Evolutionary conservation across 2,113 vertebrate genomes (phyloP), one percentile per base, ranked within the genome.

Genomic region (Bungarus multicinctus): DNA sequence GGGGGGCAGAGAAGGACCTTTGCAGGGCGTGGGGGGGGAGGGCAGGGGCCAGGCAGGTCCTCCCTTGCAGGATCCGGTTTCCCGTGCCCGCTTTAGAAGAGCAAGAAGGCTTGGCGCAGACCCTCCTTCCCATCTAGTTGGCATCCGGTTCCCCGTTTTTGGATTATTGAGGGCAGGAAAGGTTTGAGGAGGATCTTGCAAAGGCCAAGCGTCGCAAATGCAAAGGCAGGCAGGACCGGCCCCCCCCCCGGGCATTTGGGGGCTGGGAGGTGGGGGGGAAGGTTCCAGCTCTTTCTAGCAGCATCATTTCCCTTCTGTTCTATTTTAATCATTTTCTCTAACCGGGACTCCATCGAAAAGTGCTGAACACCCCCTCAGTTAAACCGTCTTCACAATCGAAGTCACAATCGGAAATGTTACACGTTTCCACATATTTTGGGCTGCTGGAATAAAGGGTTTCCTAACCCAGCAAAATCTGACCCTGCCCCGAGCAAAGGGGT

Each of bases 321-420:
- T 60, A 30, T 27, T n/a, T 60, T 4, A 12, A 3, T 25, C 23
- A 54, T 25, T 64, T 60, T 64, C 58, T 64, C n/a, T 81, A 39
- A 34, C 18, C 6, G 16, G 1, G 5, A 34, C 30, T 2, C 64
- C 12, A 34, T 2, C 4, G 1, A 74, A 81, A 3, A 39, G 69
- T 16, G 69, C 69, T 39, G 0, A 18, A 39, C n/a, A 0, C 27
- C 25, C 58, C 58, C 25, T 27, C 58, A 4, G 22, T 64, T 64
- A 4, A 60, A 55, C 64, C 4, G 4, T 16, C 60, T 64, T 5
- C 2, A 5, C 12, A 30, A 22, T 22, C 12, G 2, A 16, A 34
- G 20, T 7, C 64, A 18, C n/a, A 1, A 2, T 34, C 2, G 1
- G 20, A 2, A 2, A 7, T 0, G 5, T 39, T 8, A 1, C 34